Base-by-base conservation (phyloP, 2,797 vertebrate genomes). In the Squalus acanthias region DNA sequence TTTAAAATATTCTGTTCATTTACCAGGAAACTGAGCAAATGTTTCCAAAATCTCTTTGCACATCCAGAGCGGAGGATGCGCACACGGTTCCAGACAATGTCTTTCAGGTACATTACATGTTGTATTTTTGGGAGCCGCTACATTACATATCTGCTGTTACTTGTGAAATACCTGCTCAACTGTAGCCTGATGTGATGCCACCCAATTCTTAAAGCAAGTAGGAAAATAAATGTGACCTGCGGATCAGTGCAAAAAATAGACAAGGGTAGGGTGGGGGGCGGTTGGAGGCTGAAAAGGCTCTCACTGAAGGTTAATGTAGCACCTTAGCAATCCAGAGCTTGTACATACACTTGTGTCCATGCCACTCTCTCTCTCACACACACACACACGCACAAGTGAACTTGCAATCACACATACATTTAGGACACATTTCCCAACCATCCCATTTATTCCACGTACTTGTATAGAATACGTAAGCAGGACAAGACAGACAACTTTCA, bases 291-390 rank as follows among this genome's bases (percentile, higher is more conserved):
- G 91, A 12, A 46, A 46, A 46, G 63, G 20, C n/a, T n/a, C 63
- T 93, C 8, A 39, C 91, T 10, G n/a, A 93, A 39, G n/a, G 91
- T 46, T 65, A 65, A 65, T 7, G 10, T 2, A 67, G 29, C 63
- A 93, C 7, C 8, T 39, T 46, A 39, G 65, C 65, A 93, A 60
- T 10, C 33, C 63, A 93, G 6, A 65, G n/a, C 63, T 39, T 22
- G 13, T 22, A 96, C 96, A 97, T 97, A 98, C 98, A 98, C 98
- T 98, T 98, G 97, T 98, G 96, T 96, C 96, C 97, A 95, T 97
- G 98, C 96, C 97, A 97, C 96, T 97, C n/a, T n/a, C n/a, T n/a
- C n/a, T n/a, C n/a, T n/a, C n/a, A n/a, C 97, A 97, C 96, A 96
- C 97, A 96, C 97, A 98, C 98, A 97, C 96, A 97, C 39, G 39